These are phyloP conservation scores for Cydia amplana DNA, from an alignment of 1,140 invertebrate genomes.

Conservation along the genomic window DNA sequence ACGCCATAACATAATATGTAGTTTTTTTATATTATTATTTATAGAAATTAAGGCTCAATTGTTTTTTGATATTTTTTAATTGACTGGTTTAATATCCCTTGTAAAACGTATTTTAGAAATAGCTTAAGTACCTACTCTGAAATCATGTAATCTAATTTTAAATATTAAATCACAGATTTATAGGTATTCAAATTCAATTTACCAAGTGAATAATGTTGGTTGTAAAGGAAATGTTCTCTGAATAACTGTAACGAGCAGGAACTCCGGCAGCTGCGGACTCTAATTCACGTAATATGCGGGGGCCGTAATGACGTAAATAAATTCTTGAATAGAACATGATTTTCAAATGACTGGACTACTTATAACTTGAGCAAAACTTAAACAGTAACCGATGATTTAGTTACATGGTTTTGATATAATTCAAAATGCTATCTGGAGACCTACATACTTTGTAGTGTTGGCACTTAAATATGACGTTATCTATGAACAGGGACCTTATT, in stretches of 20 bases:
- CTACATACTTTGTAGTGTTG: too few relatives aligned
- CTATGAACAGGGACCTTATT: too few relatives aligned
- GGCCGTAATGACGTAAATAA: slow-evolving; percentile 13
- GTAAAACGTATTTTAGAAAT: background rate
- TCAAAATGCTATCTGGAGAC: background rate
- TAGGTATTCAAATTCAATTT: background rate
- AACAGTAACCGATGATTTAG: background rate
- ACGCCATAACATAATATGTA: too few relatives aligned
- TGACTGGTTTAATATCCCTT: too few relatives aligned
- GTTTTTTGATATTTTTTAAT: too few relatives aligned
- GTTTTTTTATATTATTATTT: too few relatives aligned
- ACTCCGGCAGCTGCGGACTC: slow-evolving; percentile 13
- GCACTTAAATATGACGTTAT: too few relatives aligned
- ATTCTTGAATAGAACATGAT: slow-evolving; percentile 9
- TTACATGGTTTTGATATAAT: background rate
- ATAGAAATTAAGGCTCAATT: too few relatives aligned
- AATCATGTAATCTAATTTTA: background rate
- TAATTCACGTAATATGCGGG: slow-evolving; percentile 13
- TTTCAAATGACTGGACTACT: background rate
- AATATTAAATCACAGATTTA: background rate
- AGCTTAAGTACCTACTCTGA: background rate
- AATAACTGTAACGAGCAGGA: slow-evolving; percentile 25
- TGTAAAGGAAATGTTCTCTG: slow-evolving; percentile 13
- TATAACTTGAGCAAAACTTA: background rate
- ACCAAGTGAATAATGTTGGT: background rate